Conservation (phyloP, 2,797 vertebrate species). For the Falco naumanni region DNA sequence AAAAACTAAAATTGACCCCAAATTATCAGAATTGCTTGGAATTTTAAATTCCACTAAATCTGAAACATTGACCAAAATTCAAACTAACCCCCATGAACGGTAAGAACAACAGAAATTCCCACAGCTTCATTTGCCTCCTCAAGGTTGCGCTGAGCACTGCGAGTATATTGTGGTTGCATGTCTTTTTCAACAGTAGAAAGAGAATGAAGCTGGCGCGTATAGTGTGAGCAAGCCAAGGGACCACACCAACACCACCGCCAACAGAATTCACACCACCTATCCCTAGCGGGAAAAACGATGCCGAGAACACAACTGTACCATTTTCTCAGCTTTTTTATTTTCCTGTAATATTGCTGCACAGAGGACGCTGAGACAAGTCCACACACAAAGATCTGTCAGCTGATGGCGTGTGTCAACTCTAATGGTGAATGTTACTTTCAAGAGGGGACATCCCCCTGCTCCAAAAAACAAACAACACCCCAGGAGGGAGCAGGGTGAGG, state of each 20-base stretch:
- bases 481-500: accelerated
- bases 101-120: background rate
- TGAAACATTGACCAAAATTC: background rate
- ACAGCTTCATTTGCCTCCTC: background rate
- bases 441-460: background rate
- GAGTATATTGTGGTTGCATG: background rate
- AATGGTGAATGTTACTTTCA: accelerated
- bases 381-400: background rate
- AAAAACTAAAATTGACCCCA: background rate
- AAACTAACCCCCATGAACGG: background rate
- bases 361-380: background rate
- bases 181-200: background rate
- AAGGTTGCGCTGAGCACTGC: background rate
- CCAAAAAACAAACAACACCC: no score
- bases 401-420: background rate
- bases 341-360: background rate
- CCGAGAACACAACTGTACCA: background rate
- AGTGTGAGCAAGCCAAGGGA: background rate
- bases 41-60: background rate
- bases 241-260: background rate
- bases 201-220: background rate
- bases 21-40: background rate
- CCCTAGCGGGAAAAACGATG: background rate
- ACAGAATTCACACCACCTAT: background rate
- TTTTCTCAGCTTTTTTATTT: background rate